These are phyloP conservation scores for Stichodactyla mertensii DNA, from an alignment of 64 coral and sea anemone species.

Conservation along the genomic window DNA sequence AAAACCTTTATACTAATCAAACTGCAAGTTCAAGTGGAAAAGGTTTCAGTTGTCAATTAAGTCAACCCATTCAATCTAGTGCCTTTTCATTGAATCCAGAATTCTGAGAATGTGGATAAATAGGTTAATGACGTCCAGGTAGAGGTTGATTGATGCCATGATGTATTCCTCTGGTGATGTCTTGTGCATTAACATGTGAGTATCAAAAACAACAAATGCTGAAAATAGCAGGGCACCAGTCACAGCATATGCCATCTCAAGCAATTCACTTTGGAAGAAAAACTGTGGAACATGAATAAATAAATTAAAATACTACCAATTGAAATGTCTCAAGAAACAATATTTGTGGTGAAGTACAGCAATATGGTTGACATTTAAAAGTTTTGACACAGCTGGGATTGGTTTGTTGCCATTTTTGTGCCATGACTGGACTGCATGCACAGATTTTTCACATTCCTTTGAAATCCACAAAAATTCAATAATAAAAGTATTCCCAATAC, in stretches of 20 bases:
- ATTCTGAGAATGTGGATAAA: slow-evolving; percentile 96
- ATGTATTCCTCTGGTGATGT: slow-evolving; percentile 92
- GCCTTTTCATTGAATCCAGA: slow-evolving; percentile 82
- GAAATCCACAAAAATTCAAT: too few relatives aligned
- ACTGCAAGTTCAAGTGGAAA: too few relatives aligned
- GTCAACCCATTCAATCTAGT: slow-evolving; percentile 26
- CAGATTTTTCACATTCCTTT: too few relatives aligned
- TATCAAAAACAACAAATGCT: slow-evolving; percentile 93
- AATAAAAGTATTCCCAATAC: slow-evolving; percentile 1
- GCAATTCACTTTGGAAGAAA: slow-evolving; percentile 94
- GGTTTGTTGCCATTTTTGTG: too few relatives aligned
- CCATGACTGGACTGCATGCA: too few relatives aligned
- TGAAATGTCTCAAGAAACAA: too few relatives aligned
- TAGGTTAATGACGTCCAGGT: slow-evolving; percentile 94
- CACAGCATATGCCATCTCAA: slow-evolving; percentile 86
- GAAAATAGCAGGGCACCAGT: slow-evolving; percentile 90
- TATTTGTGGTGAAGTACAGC: neutral
- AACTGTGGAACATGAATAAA: slow-evolving; percentile 36
- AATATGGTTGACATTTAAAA: too few relatives aligned
- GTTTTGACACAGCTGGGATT: too few relatives aligned
- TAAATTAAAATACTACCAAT: too few relatives aligned
- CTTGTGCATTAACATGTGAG: slow-evolving; percentile 98
- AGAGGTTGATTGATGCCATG: slow-evolving; percentile 96
- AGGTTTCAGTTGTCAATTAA: neutral
- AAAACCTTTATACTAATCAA: too few relatives aligned